These are phyloP conservation scores for Nemotelus pantherinus DNA, from an alignment of 2,888 invertebrate genomes.

Conservation along the genomic window DNA sequence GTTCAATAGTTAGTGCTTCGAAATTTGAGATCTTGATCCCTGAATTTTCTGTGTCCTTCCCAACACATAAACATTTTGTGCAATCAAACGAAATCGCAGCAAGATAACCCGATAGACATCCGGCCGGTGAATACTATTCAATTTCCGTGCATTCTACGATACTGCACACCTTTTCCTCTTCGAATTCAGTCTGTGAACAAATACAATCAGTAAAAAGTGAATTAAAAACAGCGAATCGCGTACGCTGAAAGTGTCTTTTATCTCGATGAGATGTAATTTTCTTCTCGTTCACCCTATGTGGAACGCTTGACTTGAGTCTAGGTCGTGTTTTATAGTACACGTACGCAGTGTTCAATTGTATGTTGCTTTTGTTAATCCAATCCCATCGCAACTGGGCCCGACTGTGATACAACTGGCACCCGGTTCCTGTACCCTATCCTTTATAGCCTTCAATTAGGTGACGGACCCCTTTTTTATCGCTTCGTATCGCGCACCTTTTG, in stretches of 20 bases:
- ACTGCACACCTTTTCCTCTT: slow-evolving; percentile 17
- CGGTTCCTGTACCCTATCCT: slow-evolving; percentile 44
- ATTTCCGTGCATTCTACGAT: not conserved
- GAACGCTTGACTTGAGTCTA: not conserved
- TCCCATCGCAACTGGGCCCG: slow-evolving; percentile 43
- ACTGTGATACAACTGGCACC: slow-evolving; percentile 38
- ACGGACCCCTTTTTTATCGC: slow-evolving; percentile 46
- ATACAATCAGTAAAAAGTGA: slow-evolving; percentile 28
- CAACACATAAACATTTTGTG: too few species aligned
- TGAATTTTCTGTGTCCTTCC: too few species aligned
- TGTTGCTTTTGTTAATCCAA: slow-evolving; percentile 43
- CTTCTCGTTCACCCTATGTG: not conserved
- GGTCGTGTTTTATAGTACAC: not conserved
- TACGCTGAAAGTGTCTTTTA: slow-evolving; percentile 17
- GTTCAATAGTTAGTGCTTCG: too few species aligned
- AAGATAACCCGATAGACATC: too few species aligned
- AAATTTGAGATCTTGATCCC: too few species aligned
- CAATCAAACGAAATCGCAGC: too few species aligned
- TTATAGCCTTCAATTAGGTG: slow-evolving; percentile 47
- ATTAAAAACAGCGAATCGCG: slow-evolving; percentile 18
- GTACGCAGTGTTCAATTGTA: not conserved
- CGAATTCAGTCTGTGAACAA: not conserved
- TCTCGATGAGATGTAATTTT: slow-evolving; percentile 4
- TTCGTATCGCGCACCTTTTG: slow-evolving; percentile 35
- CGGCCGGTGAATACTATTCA: too few species aligned